These are phyloP conservation scores for Boloria euphrosyne DNA, from an alignment of 2,888 invertebrate genomes.

Conservation along the genomic window DNA sequence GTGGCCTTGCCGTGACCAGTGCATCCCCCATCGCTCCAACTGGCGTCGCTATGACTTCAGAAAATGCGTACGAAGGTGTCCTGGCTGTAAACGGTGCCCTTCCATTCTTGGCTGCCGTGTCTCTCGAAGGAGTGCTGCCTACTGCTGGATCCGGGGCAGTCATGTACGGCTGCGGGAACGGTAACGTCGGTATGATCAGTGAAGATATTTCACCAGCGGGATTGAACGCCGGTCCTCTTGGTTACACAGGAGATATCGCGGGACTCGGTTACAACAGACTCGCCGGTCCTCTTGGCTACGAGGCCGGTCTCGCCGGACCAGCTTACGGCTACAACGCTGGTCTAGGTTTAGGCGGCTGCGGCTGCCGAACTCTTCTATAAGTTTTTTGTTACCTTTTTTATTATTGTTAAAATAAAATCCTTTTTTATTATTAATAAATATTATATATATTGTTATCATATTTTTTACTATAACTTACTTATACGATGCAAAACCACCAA, in stretches of 20 bases:
- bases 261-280: conserved; percentile 35
- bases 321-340: conserved; percentile 17
- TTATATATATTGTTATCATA: too few species aligned
- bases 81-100: conserved; percentile 49
- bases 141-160: conserved; percentile 46
- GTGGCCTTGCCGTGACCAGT: conserved; percentile 43
- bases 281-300: conserved; percentile 31
- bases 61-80: conserved; percentile 50
- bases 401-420: too few species aligned
- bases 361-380: too few species aligned
- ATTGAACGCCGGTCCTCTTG: background rate
- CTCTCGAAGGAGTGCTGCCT: conserved; percentile 49
- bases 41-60: conserved; percentile 51
- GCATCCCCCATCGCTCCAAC: conserved; percentile 51
- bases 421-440: too few species aligned
- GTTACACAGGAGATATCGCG: too few species aligned
- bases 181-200: conserved; percentile 43
- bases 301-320: conserved; percentile 37
- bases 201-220: conserved; percentile 29
- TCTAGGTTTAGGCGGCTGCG: conserved; percentile 32
- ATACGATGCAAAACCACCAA: too few species aligned
- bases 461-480: too few species aligned
- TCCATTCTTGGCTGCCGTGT: conserved; percentile 53
- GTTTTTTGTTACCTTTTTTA: too few species aligned
- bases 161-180: conserved; percentile 47